Base-by-base conservation (phyloP, 2,797 vertebrate species). In the Pangasius sanitwongsei region DNA sequence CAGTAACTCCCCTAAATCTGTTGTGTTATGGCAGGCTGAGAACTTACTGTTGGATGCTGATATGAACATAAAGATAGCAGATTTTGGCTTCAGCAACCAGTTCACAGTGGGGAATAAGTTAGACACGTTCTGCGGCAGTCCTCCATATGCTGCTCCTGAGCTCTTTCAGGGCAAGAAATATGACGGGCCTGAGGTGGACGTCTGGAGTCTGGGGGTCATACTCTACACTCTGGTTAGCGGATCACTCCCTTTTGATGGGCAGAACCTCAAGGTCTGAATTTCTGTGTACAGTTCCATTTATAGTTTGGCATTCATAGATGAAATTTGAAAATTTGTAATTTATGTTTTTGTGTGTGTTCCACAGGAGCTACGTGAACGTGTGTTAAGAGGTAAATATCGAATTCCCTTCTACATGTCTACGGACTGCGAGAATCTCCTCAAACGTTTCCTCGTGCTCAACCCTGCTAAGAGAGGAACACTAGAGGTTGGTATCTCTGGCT, bases 341-440 rank as follows among this genome's bases (percentile, higher is more conserved):
- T 85, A 0, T 82, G 9, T 86, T 6, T 55, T 20, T 84, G 20
- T 86, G 37, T 87, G 74, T 91, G 57, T 53, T 72, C 11, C 80
- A 83, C 95, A 99, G 98, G 98, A 99, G 95, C 95, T 99, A 89
- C 96, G 98, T 89, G 98, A 99, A 92, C 96, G 98, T 44, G 98
- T 99, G n/a, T 96, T 99, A 78, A 95, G 98, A 87, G 98, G 98
- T 63, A 99, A 99, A 95, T 99, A 99, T 94, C 96, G 98, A 91
- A 99, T 99, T 94, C 98, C 98, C 59, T 99, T 99, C 96, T 99
- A 99, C 96, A 99, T 99, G 98, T 99, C 98, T 92, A 99, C 98
- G 69, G 98, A 99, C 96, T 99, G 98, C 94, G 98, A 99, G 97
- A 99, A 99, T 95, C 98, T 99, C 87, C 98, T 99, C 85, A 99